Conservation (phyloP, 2,888 invertebrate species). For the Microctonus brassicae region DNA sequence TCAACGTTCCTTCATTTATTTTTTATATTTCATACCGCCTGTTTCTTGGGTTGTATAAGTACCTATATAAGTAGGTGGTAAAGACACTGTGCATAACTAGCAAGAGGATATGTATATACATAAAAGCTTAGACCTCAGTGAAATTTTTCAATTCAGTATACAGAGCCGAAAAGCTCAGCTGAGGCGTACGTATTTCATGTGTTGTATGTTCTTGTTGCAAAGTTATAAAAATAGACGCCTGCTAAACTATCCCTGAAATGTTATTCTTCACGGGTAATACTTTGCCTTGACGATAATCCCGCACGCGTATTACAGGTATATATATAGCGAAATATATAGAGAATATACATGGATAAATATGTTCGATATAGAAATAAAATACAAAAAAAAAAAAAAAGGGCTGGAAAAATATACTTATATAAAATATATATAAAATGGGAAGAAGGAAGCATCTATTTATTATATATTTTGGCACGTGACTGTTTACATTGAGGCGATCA, state of each 20-base stretch:
- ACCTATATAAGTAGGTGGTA: not conserved
- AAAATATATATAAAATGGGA: not conserved
- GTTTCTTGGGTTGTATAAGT: not conserved
- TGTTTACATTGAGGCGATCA: not conserved
- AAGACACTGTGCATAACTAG: not conserved
- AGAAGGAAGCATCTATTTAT: not conserved
- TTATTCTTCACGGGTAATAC: constrained; percentile 25
- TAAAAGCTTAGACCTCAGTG: not conserved
- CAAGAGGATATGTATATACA: not conserved
- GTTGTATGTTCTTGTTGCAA: not conserved
- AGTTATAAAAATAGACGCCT: not conserved
- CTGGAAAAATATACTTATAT: not conserved
- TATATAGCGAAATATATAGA: not conserved
- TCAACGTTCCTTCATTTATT: not conserved
- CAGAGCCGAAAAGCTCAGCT: not conserved
- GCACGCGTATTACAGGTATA: not conserved
- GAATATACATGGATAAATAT: not conserved
- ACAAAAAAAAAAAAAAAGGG: not conserved
- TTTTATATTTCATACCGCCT: not conserved
- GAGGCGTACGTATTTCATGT: not conserved
- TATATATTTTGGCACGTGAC: not conserved
- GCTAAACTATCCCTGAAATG: constrained; percentile 26
- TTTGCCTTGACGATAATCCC: not conserved
- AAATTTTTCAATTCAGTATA: not conserved
- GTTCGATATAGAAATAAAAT: not conserved